Evolutionary conservation across 2,888 invertebrate species (phyloP), one percentile per base, ranked within the genome.

Genomic region (Acrobasis repandana): DNA sequence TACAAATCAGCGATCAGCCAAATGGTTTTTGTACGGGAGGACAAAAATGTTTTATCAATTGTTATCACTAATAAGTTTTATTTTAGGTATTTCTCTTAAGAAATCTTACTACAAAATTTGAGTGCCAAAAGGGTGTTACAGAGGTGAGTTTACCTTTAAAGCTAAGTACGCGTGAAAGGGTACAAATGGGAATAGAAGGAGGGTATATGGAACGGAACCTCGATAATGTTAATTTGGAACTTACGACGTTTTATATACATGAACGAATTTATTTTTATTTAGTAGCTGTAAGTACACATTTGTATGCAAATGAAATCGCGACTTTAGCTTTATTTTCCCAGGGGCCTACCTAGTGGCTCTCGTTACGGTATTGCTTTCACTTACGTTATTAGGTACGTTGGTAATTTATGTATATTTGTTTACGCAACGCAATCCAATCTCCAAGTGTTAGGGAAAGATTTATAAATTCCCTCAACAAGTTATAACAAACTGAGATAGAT

Each of bases 121-220:
- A 47, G 51, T 46, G 49, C 16, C 33, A 15, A 48, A 34, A 46
- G n/a, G 56, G 56, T 47, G 15, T 43, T 36, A 15, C 16, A 56
- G n/a, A 57, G 56, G 46, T 57, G 36, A 16, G 15, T 43, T 11
- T 20, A 46, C 46, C 47, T 46, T 57, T 33, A 43, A 33, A 20
- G n/a, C n/a, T 28, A 57, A 57, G 56, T 57, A 46, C 20, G n/a
- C 56, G 47, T 57, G 56, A 57, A 57, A 57, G 56, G 56, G 47
- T 46, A 57, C 28, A 57, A 57, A 46, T 57, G 56, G 46, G 36
- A 38, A 56, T 18, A 8, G 56, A 14, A 56, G 43, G 18, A 1
- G 36, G 36, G 18, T 52, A 11, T 28, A 50, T 51, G 33, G 18
- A 16, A 54, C 16, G 36, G 52, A 36, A 15, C 16, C 52, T 54